Conservation (phyloP, 2,113 vertebrate genomes). For the Toxotes chatareus region DNA sequence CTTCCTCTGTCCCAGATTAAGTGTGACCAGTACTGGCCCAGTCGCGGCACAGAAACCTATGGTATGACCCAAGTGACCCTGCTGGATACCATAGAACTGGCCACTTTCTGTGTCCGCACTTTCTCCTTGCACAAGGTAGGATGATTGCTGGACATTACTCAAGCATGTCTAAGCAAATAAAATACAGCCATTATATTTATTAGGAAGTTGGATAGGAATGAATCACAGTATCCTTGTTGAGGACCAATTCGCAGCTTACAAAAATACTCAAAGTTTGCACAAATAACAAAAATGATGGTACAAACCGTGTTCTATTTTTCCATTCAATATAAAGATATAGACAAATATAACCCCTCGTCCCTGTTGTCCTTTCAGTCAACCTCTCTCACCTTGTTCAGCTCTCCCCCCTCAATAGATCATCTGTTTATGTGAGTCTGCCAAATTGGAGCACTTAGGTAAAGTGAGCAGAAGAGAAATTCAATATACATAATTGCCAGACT, state of each 20-base stretch:
- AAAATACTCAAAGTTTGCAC: neutral
- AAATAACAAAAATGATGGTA: neutral
- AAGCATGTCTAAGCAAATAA: slow-evolving; percentile 2
- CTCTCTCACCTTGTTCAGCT: slow-evolving; percentile 59
- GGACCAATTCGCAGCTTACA: neutral
- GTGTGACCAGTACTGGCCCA: slow-evolving; percentile 99
- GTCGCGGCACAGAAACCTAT: slow-evolving; percentile 94
- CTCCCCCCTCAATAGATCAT: slow-evolving; percentile 77
- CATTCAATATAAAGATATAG: neutral
- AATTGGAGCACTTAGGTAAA: slow-evolving; percentile 84
- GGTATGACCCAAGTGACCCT: slow-evolving; percentile 98
- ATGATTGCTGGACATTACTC: neutral
- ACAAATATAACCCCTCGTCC: slow-evolving; percentile 20
- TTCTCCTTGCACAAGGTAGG: slow-evolving; percentile 97
- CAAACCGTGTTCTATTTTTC: neutral
- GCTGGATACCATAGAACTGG: slow-evolving; percentile 96
- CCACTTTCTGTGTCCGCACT: slow-evolving; percentile 96
- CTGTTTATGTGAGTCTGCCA: slow-evolving; percentile 80
- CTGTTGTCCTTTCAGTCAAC: slow-evolving; percentile 49
- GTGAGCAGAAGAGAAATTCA: slow-evolving; percentile 78
- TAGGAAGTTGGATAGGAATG: neutral
- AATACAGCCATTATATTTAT: neutral
- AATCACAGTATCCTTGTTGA: neutral
- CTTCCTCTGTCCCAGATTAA: slow-evolving; percentile 87
- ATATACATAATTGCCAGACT: slow-evolving; percentile 80